Evolutionary conservation across 1,140 invertebrate genomes (phyloP), one percentile per base, ranked within the genome.

Genomic region (Drosophila pandora): DNA sequence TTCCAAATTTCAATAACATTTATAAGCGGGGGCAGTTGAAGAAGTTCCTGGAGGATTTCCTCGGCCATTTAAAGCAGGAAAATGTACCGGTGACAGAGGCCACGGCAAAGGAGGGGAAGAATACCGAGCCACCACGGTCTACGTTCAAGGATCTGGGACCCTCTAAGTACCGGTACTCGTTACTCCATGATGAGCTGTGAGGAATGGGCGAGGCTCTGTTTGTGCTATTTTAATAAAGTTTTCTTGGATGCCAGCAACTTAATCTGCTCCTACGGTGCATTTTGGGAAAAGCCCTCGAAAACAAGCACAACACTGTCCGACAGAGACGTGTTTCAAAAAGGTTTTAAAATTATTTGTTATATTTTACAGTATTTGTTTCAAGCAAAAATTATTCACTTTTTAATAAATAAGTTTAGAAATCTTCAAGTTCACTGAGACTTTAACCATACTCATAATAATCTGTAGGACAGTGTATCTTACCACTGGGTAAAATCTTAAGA

Each of bases 111-210:
- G 10, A 5, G 8, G 10, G 47, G 0, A 6, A 28, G 17, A 9
- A 30, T 6, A 2, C 10, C n/a, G 7, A 37, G 0, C 47, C 43
- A 2, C 57, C 12, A 6, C 30, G 13, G n/a, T 82, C 79, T n/a
- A 79, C 82, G 7, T 83, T 83, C 10, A 72, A 76, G 57, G 23
- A 78, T 7, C 47, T 85, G 69, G 74, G 74, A 9, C 82, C 81
- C 21, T 88, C 83, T 0, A 82, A 69, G 63, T 63, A 84, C 62
- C 81, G 81, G 41, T 84, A 84, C 47, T 60, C 63, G 12, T 32
- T 84, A n/a, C 56, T 88, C 25, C 83, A 76, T 39, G 84, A 87
- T 60, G 83, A 88, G 67, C 83, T 87, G 10, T 88, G 70, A 83
- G 56, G 41, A 67, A 43, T 37, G 43, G 17, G 54, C 25, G 10